phyloP scores from a whole-genome alignment of 2,113 vertebrate species.

The Paracanthobrama guichenoti region DNA sequence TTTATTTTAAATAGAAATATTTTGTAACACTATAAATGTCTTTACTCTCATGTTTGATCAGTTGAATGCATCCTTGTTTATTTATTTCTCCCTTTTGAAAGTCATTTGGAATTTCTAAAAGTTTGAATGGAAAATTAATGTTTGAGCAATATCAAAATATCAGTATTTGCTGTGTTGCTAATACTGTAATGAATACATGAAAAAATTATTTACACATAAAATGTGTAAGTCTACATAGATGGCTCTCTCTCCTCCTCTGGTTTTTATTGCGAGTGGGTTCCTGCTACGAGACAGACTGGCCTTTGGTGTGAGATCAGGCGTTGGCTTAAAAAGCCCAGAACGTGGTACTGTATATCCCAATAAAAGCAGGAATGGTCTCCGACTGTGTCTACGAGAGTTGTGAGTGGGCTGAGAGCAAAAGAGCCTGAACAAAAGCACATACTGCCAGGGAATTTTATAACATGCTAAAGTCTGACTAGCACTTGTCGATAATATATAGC shows the following conservation, averaged over 20 bases:
- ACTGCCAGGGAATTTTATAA: constrained; percentile 75
- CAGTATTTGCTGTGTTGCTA: not conserved
- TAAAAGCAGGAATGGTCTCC: constrained; percentile 61
- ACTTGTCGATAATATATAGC: constrained; percentile 67
- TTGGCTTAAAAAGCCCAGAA: constrained; percentile 64
- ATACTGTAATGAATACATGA: not conserved
- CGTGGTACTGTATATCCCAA: constrained; percentile 61
- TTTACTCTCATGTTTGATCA: not conserved
- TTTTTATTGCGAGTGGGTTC: constrained; percentile 51
- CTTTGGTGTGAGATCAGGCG: constrained; percentile 66
- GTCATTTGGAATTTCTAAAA: not conserved
- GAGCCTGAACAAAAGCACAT: constrained; percentile 57
- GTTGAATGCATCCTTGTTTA: not conserved
- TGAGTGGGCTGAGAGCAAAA: constrained; percentile 48
- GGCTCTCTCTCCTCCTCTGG: constrained; percentile 30
- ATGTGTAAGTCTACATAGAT: constrained; percentile 5
- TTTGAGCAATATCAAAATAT: not conserved
- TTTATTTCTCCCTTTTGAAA: not conserved
- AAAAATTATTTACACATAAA: not conserved
- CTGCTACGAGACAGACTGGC: constrained; percentile 68
- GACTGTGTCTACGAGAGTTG: constrained; percentile 39
- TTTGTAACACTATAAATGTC: too few relatives aligned
- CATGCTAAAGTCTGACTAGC: constrained; percentile 70
- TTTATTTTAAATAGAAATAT: too few relatives aligned
- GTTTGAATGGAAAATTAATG: not conserved